These are phyloP conservation scores for Schizopygopsis pylzovi DNA, from an alignment of 2,797 vertebrate species.

Conservation along the genomic window DNA sequence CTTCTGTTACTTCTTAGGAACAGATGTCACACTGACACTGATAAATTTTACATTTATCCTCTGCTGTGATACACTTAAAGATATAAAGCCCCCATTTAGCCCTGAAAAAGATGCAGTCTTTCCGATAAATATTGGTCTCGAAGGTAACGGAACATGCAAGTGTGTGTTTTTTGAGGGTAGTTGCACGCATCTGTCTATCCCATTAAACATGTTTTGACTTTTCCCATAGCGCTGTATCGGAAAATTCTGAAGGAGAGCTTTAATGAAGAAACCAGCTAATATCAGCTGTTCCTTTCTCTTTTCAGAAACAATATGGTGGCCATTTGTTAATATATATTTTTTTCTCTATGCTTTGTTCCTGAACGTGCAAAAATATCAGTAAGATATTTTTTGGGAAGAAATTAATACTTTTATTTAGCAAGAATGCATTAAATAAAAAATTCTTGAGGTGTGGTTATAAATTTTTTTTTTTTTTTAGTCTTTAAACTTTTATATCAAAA, in stretches of 20 bases:
- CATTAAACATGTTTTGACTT: slow-evolving; percentile 58
- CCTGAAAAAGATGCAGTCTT: slow-evolving; percentile 19
- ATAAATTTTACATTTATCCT: slow-evolving; percentile 31
- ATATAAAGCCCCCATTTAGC: slow-evolving; percentile 8
- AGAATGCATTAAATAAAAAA: not conserved
- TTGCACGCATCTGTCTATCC: slow-evolving; percentile 17
- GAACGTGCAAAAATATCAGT: not conserved
- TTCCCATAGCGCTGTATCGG: slow-evolving; percentile 30
- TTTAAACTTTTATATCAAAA: not conserved
- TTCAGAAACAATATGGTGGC: not conserved
- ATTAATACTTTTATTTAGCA: not conserved
- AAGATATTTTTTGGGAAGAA: not conserved
- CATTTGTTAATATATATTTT: not conserved
- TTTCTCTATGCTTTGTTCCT: not conserved
- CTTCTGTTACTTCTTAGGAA: slow-evolving; percentile 50
- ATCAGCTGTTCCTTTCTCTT: not conserved
- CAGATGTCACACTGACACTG: slow-evolving; percentile 55
- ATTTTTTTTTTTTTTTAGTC: too few species aligned
- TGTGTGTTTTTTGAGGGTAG: slow-evolving; percentile 12
- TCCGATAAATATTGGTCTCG: not conserved
- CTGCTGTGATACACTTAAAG: slow-evolving; percentile 36
- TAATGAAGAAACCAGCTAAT: slow-evolving; percentile 50
- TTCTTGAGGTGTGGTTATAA: not conserved
- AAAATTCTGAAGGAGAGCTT: slow-evolving; percentile 55
- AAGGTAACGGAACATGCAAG: not conserved